Evolutionary conservation across 2,113 vertebrate genomes (phyloP).

Genomic region (Noturus placidus): DNA sequence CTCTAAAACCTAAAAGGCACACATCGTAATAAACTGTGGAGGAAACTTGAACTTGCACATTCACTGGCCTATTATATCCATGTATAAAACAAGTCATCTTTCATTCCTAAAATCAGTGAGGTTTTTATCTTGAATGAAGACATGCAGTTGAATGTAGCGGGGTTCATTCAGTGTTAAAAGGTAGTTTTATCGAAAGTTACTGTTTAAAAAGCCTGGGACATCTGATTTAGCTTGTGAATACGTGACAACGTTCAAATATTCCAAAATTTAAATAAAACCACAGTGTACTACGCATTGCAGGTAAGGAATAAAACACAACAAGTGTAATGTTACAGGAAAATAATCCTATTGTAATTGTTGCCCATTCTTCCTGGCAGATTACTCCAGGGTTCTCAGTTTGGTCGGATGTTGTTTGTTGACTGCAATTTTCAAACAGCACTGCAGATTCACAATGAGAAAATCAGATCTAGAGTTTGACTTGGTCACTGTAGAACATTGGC

Average conservation of each 20-base stretch:
- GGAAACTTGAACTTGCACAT: not conserved
- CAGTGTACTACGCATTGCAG: not conserved
- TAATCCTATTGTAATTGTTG: not conserved
- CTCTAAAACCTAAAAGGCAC: not conserved
- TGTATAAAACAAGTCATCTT: not conserved
- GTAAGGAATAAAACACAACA: not conserved
- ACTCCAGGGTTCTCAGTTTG: too few species aligned
- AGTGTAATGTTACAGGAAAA: not conserved
- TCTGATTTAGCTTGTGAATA: not conserved
- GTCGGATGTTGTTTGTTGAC: too few species aligned
- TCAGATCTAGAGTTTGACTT: too few species aligned
- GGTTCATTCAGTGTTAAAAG: not conserved
- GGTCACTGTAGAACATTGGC: too few species aligned
- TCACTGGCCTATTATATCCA: not conserved
- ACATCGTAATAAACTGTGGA: not conserved
- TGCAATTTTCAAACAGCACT: too few species aligned
- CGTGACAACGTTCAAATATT: not conserved
- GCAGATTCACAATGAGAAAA: too few species aligned
- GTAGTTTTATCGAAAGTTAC: not conserved
- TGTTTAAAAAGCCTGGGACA: not conserved
- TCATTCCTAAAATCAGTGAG: not conserved
- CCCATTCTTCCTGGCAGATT: too few species aligned
- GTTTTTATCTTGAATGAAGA: not conserved
- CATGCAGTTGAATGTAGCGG: not conserved
- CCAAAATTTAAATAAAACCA: not conserved